Conservation (phyloP, 2,113 vertebrate species). For the Psammodynastes pulverulentus region DNA sequence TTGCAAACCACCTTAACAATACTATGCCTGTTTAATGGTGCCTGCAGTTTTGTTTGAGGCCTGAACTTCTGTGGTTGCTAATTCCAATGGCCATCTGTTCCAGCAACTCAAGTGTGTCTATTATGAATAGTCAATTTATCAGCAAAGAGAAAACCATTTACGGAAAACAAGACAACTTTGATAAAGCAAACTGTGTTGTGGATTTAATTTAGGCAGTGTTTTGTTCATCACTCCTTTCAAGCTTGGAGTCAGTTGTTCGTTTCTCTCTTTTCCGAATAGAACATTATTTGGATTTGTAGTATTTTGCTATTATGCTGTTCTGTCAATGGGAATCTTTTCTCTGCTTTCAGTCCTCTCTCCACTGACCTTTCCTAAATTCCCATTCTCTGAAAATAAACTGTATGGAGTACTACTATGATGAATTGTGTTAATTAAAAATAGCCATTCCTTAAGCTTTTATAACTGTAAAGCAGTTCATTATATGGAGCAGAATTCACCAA, state of each 20-base stretch:
- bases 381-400: not conserved
- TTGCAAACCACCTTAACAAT: not conserved
- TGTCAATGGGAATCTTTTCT: not conserved
- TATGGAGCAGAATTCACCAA: not conserved
- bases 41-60: not conserved
- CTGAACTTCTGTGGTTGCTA: constrained; percentile 1
- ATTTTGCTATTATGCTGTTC: not conserved
- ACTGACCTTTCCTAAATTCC: not conserved
- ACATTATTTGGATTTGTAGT: not conserved
- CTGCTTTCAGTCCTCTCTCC: not conserved
- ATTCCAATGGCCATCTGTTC: not conserved
- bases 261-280: not conserved
- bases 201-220: not conserved
- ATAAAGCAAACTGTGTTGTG: not conserved
- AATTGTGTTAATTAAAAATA: not conserved
- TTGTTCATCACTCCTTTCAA: not conserved
- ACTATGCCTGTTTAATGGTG: not conserved
- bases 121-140: not conserved
- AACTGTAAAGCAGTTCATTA: not conserved
- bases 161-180: constrained; percentile 1
- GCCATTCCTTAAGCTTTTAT: not conserved
- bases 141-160: not conserved
- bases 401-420: not conserved
- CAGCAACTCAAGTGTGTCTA: not conserved
- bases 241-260: not conserved